Conservation (phyloP, 1,140 invertebrate species). For the Potamilus streckersoni region DNA sequence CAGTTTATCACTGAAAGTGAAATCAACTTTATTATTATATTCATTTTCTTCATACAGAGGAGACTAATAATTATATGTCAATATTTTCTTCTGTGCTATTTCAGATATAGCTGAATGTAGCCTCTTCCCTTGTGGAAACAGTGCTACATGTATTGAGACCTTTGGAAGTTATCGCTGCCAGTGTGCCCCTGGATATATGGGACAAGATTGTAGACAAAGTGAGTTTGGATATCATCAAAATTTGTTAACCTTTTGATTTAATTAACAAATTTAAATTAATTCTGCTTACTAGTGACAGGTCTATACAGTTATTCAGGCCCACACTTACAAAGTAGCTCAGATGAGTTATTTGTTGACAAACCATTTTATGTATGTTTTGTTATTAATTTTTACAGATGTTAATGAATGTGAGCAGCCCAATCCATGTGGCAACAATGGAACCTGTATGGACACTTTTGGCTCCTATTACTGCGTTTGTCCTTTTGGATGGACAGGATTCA, state of each 20-base stretch:
- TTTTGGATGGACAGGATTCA: conserved; percentile 19
- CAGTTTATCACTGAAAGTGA: too few relatives aligned
- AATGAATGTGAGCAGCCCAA: conserved; percentile 30
- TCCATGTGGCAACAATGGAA: conserved; percentile 26
- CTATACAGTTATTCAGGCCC: not conserved
- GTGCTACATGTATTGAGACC: conserved; percentile 48
- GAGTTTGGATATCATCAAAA: conserved; percentile 2
- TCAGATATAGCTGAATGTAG: conserved; percentile 66
- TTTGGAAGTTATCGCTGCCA: conserved; percentile 48
- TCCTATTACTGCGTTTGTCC: conserved; percentile 26
- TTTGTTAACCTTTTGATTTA: not conserved
- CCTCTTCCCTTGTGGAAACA: conserved; percentile 46
- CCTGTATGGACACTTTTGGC: conserved; percentile 19
- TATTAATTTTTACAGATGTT: conserved; percentile 45
- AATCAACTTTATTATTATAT: too few relatives aligned
- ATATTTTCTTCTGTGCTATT: not conserved
- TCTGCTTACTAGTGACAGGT: not conserved
- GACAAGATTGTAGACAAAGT: conserved; percentile 56
- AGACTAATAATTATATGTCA: too few relatives aligned
- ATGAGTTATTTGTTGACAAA: not conserved
- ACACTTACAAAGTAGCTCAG: not conserved
- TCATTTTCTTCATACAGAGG: too few relatives aligned
- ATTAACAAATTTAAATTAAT: not conserved
- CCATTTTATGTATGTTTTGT: conserved; percentile 24
- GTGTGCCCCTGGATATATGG: conserved; percentile 58